Base-by-base conservation (phyloP, 53 echinoderm and acorn worm genomes). In the Temnopleurus reevesii region DNA sequence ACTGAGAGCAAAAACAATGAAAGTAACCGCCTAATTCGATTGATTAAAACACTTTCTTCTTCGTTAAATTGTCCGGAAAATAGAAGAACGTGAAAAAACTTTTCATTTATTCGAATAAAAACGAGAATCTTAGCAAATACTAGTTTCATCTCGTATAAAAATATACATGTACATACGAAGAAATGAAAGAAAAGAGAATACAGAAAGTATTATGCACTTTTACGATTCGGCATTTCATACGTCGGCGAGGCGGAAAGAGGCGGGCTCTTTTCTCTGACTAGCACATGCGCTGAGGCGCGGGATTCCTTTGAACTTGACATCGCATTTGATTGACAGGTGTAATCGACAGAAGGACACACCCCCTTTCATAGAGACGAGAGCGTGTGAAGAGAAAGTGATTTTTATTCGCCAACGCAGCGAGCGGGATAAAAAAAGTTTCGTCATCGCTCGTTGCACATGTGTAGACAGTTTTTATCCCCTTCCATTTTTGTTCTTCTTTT, bases 221-320 rank as follows among this genome's bases (percentile, higher is more conserved):
- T 71, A n/a, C 41, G 36, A 18, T 71, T 71, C 71, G 41, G 36
- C 71, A 26, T 63, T n/a, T n/a, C n/a, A n/a, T 38, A 71, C 71
- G 79, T 26, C 79, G 49, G 38, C 25, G 46, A 77, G 46, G 18
- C 49, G 49, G 49, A 79, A 79, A 26, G 46, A 49, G 46, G 49
- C 79, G 49, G 79, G n/a, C n/a, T n/a, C n/a, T 47, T 15, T 28
- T 79, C 25, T 79, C 21, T 28, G 1, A 0, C 47, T 46, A 49
- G 79, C 79, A 49, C 79, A 49, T 49, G 79, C 79, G 79, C 46
- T 44, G 65, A 58, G 25, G 86, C 66, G 86, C 66, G 65, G 88
- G 88, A 71, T 47, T 87, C 88, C 38, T 71, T 87, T 87, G 88
- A 87, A 87, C 88, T 87, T 87, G 88, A 53, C 49, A 31, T 66